Conservation (phyloP, 2,113 vertebrate genomes). For the Rhea pennata region DNA sequence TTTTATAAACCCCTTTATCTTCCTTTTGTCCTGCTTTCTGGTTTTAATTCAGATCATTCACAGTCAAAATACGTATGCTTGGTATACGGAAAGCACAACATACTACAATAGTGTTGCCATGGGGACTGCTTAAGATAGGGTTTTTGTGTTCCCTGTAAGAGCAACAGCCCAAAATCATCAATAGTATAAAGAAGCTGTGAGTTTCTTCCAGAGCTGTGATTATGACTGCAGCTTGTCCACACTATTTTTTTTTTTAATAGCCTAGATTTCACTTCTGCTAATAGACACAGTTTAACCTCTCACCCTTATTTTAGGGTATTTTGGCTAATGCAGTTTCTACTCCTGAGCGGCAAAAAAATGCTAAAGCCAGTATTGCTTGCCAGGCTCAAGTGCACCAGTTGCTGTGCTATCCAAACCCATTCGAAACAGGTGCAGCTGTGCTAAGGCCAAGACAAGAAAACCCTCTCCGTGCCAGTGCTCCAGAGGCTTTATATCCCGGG, state of each 20-base stretch:
- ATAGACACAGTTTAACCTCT: neutral
- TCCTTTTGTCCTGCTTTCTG: rapidly evolving
- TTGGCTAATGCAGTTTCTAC: neutral
- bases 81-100: neutral
- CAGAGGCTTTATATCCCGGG: no score
- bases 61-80: neutral
- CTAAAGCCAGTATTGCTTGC: neutral
- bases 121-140: neutral
- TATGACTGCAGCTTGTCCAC: no score
- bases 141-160: rapidly evolving
- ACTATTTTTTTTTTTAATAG: no score
- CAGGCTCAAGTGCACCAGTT: neutral
- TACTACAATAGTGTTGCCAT: neutral
- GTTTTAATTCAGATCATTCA: neutral
- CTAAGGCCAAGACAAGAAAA: neutral
- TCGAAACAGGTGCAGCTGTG: neutral
- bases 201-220: rapidly evolving
- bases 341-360: neutral
- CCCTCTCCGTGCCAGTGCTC: neutral
- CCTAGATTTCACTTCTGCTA: neutral
- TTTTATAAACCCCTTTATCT: rapidly evolving
- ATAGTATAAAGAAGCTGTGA: neutral
- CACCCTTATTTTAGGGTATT: no score
- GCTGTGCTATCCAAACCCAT: neutral
- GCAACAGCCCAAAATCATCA: neutral